These are phyloP conservation scores for Anhinga anhinga DNA, from an alignment of 2,113 vertebrate genomes.

Conservation along the genomic window DNA sequence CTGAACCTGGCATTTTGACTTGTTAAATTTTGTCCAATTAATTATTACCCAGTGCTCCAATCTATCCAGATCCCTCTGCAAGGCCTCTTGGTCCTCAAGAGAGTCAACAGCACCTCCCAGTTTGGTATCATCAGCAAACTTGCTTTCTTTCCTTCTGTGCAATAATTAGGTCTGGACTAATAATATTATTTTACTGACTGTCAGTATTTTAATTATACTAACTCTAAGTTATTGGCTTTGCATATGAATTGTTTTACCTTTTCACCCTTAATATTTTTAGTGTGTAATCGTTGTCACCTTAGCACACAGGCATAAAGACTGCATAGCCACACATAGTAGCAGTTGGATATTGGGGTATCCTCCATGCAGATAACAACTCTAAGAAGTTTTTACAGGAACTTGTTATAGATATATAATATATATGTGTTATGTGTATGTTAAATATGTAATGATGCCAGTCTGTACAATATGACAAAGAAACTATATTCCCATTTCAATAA, in stretches of 20 bases:
- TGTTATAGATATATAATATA: too few relatives aligned
- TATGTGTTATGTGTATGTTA: too few relatives aligned
- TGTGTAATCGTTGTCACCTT: not conserved
- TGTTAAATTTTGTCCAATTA: not conserved
- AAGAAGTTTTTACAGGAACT: not conserved
- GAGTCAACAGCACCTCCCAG: not conserved
- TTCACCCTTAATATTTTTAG: not conserved
- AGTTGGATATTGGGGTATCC: fast-evolving
- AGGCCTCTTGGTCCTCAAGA: not conserved
- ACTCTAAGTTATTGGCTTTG: not conserved
- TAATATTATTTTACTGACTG: not conserved
- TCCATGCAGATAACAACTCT: not conserved
- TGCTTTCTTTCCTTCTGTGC: not conserved
- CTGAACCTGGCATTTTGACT: not conserved
- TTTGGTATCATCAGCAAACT: not conserved
- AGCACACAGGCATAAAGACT: not conserved
- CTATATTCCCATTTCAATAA: not conserved
- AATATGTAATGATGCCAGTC: not conserved
- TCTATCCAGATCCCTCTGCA: not conserved
- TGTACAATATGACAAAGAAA: not conserved
- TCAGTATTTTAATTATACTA: not conserved
- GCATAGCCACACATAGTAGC: not conserved
- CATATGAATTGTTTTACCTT: not conserved
- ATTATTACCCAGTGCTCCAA: not conserved
- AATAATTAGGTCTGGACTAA: not conserved